phyloP scores from a whole-genome alignment of 37 sponge, comb jelly and placozoan species.

The Beroe forskalii region DNA sequence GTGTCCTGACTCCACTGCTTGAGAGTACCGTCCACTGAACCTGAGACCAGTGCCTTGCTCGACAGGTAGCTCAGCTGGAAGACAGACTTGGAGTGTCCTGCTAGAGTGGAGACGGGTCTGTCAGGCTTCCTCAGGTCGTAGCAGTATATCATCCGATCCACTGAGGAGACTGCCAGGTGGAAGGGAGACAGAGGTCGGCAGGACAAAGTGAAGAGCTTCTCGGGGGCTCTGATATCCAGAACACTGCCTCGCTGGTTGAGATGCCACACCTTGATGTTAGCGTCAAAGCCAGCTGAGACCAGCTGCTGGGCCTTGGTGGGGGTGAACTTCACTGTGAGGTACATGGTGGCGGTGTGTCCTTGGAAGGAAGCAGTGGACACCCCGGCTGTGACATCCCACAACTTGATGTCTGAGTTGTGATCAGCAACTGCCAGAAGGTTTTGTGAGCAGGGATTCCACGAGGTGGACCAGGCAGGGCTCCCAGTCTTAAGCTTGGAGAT shows the following conservation, averaged over 20 bases:
- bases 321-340: neutral
- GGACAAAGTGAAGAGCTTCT: neutral
- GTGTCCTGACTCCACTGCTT: neutral
- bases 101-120: neutral
- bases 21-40: conserved; percentile 44
- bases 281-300: neutral
- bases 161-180: conserved; percentile 16
- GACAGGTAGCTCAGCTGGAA: neutral
- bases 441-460: conserved; percentile 6
- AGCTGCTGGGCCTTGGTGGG: conserved; percentile 21
- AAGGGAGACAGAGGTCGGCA: neutral
- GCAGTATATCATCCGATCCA: neutral
- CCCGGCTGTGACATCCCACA: conserved; percentile 23
- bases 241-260: conserved; percentile 6
- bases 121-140: conserved; percentile 27
- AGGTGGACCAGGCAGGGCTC: neutral
- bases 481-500: neutral
- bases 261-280: conserved; percentile 21
- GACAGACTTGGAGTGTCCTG: conserved; percentile 23
- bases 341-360: conserved; percentile 4
- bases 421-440: conserved; percentile 32
- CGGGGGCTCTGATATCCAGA: neutral
- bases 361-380: neutral
- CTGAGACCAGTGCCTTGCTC: neutral
- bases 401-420: neutral